Evolutionary conservation across 2,113 vertebrate genomes (phyloP), one percentile per base, ranked within the genome.

Genomic region (Syngnathus floridae): DNA sequence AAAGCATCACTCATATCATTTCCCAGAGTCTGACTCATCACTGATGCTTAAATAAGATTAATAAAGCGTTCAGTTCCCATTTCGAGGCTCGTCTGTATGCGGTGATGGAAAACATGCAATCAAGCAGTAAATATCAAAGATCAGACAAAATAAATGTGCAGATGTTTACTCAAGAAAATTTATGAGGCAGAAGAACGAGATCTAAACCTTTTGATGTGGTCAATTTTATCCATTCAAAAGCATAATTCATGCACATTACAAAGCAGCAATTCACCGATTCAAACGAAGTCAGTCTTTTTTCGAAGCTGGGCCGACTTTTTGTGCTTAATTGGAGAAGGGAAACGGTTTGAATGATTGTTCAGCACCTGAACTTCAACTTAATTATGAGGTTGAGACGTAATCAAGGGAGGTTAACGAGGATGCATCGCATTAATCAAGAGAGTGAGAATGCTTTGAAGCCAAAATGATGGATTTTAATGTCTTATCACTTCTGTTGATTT

Each of bases 371-470:
- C 60, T 74, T 63, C 70, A 75, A 73, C 71, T 60, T 84, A 71
- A 83, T 78, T 40, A 57, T 64, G 70, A 56, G 74, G 77, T 77
- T 72, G 76, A 75, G 73, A 69, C 75, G 69, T 81, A 82, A 85
- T 87, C 75, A 82, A n/a, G 80, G 64, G 74, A 81, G 78, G 84
- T 86, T 86, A 87, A 85, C 78, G 76, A 71, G 74, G 62, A 75
- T 67, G 74, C 67, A 52, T 65, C 56, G 49, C 58, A 65, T 75
- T 82, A 82, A 85, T 85, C 74, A 81, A 59, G 64, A 54, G 61
- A 36, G 40, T 59, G 36, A 11, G 35, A 3, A 59, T 40, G 8
- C 36, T 59, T 19, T 59, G 36, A 26, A 59, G 35, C 49, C 57
- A 67, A 62, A 62, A 67, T 59, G 21, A 68, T 26, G 26, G 54